A percentile compares a stretch with the other conserved stretches of the same genome.
phyloP scores from a whole-genome alignment of 1,140 invertebrate genomes.

The Nomia melanderi region DNA sequence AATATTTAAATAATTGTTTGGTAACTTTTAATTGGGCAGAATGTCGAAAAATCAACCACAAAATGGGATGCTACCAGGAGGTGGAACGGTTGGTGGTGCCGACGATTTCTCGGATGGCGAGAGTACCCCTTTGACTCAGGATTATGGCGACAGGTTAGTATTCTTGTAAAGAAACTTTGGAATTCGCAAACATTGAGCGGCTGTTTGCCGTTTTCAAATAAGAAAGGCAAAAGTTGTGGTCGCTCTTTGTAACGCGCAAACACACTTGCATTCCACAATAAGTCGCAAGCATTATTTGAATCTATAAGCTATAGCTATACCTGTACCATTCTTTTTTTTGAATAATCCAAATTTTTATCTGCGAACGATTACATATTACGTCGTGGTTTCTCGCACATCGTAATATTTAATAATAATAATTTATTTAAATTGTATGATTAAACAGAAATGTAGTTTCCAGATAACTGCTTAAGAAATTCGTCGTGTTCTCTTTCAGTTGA shows the following conservation, averaged over 20 bases:
- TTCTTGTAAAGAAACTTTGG: slow-evolving; percentile 1
- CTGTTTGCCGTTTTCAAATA: background rate
- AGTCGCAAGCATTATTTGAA: background rate
- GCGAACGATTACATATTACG: no score
- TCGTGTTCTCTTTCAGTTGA: no score
- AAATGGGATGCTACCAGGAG: slow-evolving; percentile 84
- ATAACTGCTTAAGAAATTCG: no score
- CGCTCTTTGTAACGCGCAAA: background rate
- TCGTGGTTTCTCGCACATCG: no score
- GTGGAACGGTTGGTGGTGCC: no score
- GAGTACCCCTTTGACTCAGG: slow-evolving; percentile 90
- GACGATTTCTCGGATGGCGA: slow-evolving; percentile 93
- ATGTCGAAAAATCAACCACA: slow-evolving; percentile 78
- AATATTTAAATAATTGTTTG: no score
- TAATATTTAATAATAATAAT: no score
- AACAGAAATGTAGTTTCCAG: no score
- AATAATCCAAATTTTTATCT: no score
- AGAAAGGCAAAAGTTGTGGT: background rate
- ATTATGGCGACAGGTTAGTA: slow-evolving; percentile 91
- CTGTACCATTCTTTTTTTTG: no score
- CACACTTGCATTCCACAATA: background rate
- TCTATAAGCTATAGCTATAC: no score
- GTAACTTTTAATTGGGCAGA: slow-evolving; percentile 34
- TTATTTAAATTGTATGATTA: no score
- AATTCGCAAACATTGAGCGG: slow-evolving; percentile 10